Evolutionary conservation across 2,113 vertebrate genomes (phyloP).

Genomic region (Apeltes quadracus): DNA sequence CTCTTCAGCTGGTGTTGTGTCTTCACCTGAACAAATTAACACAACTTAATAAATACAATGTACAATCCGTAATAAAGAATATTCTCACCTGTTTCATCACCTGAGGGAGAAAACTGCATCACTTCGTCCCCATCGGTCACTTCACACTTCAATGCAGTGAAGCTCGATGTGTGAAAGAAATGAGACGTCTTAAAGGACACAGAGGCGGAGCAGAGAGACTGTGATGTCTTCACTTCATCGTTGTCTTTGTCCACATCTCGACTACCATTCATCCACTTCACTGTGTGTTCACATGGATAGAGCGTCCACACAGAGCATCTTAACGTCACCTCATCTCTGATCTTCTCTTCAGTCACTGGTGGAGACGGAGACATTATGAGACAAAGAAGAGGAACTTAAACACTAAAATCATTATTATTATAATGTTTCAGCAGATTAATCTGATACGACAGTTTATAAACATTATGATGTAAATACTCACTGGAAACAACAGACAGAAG

Average conservation of each 20-base stretch:
- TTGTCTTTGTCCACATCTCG: neutral
- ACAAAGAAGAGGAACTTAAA: neutral
- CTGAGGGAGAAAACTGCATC: conserved; percentile 3
- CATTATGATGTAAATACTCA: neutral
- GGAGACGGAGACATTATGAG: neutral
- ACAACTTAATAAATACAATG: too few relatives aligned
- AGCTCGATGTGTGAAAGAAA: neutral
- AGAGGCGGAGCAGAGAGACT: neutral
- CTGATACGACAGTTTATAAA: neutral
- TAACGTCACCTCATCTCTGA: neutral
- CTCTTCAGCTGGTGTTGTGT: too few relatives aligned
- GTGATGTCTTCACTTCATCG: neutral
- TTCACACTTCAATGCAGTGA: neutral
- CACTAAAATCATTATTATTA: neutral
- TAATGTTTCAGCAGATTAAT: neutral
- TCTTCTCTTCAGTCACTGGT: conserved; percentile 11
- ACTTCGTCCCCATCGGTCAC: neutral
- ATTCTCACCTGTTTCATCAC: conserved; percentile 6
- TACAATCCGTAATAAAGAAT: too few relatives aligned
- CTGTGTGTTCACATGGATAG: fast-evolving
- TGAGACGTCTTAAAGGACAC: neutral
- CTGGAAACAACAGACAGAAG: neutral
- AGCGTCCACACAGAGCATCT: neutral
- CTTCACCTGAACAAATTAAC: too few relatives aligned
- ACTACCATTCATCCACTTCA: neutral